Base-by-base conservation (phyloP, 2,888 invertebrate species). In the Lobophora halterata region DNA sequence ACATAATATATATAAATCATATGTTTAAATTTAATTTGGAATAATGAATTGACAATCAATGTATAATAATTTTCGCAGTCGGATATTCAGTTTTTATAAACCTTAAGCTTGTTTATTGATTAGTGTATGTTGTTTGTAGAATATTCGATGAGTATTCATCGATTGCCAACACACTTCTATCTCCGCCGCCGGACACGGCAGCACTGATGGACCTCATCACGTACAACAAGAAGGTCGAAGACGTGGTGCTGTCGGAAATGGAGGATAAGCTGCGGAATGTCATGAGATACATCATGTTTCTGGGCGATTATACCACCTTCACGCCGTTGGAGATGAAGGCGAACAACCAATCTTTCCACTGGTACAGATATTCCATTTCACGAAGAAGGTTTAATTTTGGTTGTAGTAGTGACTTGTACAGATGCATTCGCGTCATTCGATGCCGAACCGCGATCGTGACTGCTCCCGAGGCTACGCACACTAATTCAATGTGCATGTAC, bases 301-400 rank as follows among this genome's bases (percentile, higher is more conserved):
- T 98, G 4, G 92, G 95, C 3, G 96, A 97, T 73, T 94, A 95
- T 62, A 92, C 93, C 0, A 83, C 89, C 3, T 93, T 96, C 55
- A 92, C 95, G 0, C 93, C 96, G 0, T 86, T 95, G 2, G 96
- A 98, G 79, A 92, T 97, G 64, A 95, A 97, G 61, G 93, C 95
- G 19, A 97, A 97, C 68, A 95, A 94, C 52, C 93, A 93, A 54
- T 93, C 95, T 0, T 96, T 95, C 63, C 93, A 95, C 65, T 97
- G 96, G 97, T 89, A 65, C 56, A 62, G 46, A 5, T n/a, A n/a
- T n/a, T n/a, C 17, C 3, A 3, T 24, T 10, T 21, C 5, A 28
- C 8, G 23, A 5, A 41, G 42, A n/a, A 28, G 26, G 8, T 1
- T 29, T 23, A n/a, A n/a, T n/a, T n/a, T n/a, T n/a, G n/a, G n/a